phyloP scores from a whole-genome alignment of 2,113 vertebrate species.

The Hymenochirus boettgeri region DNA sequence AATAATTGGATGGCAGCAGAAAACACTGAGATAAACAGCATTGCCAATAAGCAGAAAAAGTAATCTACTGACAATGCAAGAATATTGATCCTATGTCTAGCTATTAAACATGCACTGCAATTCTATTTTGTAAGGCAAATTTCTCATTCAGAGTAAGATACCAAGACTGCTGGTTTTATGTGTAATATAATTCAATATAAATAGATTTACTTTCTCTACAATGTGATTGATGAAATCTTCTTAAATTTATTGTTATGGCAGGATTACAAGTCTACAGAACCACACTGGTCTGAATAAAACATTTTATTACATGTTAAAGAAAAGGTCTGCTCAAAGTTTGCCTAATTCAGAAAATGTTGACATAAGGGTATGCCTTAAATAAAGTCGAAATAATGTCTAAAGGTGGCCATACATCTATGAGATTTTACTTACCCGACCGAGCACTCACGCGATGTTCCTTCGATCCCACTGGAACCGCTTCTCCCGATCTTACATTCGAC shows the following conservation, averaged over 20 bases:
- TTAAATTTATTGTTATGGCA: neutral
- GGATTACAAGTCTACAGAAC: too few species aligned
- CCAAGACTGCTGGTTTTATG: neutral
- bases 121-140: slow-evolving; percentile 13
- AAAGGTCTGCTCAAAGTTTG: too few species aligned
- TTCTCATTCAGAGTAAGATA: neutral
- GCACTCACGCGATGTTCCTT: too few species aligned
- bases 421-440: too few species aligned
- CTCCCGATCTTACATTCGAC: too few species aligned
- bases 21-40: slow-evolving; percentile 29
- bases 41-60: slow-evolving; percentile 33
- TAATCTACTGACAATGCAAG: slow-evolving; percentile 30
- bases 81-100: slow-evolving; percentile 26
- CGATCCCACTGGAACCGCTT: too few species aligned
- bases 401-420: too few species aligned
- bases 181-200: neutral
- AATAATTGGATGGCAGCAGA: slow-evolving; percentile 35
- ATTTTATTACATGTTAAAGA: too few species aligned
- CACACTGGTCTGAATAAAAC: too few species aligned
- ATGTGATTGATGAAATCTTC: neutral
- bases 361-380: too few species aligned
- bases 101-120: slow-evolving; percentile 10
- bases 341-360: too few species aligned
- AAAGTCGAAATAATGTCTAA: too few species aligned
- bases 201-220: neutral